Base-by-base conservation (phyloP, 2,113 vertebrate genomes). In the Physeter macrocephalus region DNA sequence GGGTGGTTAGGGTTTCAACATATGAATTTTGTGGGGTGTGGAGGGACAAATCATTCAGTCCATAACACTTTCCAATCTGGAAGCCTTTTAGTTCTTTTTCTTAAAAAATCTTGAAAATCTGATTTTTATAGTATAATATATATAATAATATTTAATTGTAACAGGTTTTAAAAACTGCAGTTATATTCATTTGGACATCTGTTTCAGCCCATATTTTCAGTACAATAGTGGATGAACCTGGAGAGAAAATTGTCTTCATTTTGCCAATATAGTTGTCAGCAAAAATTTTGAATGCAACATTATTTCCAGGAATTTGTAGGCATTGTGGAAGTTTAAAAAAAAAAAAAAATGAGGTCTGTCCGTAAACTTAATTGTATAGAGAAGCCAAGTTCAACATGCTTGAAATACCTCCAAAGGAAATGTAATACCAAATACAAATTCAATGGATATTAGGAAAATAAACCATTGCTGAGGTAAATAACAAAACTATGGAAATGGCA, bases 321-420 rank as follows among this genome's bases (percentile, higher is more conserved):
- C 18, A 69, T 82, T 89, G 12, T 62, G 27, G 29, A 93, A 10
- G n/a, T 54, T 57, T 62, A 49, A 39, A 15, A 29, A 15, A 49
- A 57, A 41, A 72, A 49, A 36, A 15, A 43, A 67, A 41, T 66
- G 46, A 82, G 20, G 27, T 84, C 34, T 78, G 54, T 77, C 17
- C 20, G 86, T 5, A 71, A 66, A 49, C 61, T 93, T 93, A 72
- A 83, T 96, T 89, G 96, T 21, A 54, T 66, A 61, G 34, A 54
- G 66, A 82, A 77, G 18, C n/a, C 43, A 71, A 78, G 72, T 95
- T 96, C 49, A 67, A 49, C 49, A 74, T 83, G 31, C 25, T 93
- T 94, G 21, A 72, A 92, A 92, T 67, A 86, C 7, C 31, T 74
- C 93, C 43, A 82, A 34, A 78, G 54, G 91, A 96, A 94, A 94